Conservation (phyloP, 2,113 vertebrate species). For the Helogale parvula region DNA sequence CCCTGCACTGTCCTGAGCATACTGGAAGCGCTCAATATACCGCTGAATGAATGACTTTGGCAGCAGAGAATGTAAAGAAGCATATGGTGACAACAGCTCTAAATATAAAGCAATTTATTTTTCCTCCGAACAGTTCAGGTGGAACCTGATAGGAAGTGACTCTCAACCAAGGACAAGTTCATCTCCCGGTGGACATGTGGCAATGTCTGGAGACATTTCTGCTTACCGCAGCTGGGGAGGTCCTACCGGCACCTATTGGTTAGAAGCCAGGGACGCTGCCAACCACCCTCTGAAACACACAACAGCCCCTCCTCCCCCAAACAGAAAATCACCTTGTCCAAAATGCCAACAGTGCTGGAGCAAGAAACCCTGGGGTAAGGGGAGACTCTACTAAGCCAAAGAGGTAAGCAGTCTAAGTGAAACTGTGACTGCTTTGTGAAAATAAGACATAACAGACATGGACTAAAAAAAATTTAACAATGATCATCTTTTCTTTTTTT, state of each 20-base stretch:
- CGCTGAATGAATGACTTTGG: background rate
- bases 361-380: background rate
- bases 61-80: background rate
- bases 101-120: background rate
- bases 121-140: background rate
- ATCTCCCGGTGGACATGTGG: background rate
- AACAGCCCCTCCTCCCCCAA: too few species aligned
- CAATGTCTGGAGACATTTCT: background rate
- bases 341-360: background rate
- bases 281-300: background rate
- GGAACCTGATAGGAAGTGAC: background rate
- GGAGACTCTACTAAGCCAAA: background rate
- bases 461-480: background rate
- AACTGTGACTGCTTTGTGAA: background rate
- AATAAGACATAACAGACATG: background rate
- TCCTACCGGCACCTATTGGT: background rate
- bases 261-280: background rate
- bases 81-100: background rate
- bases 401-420: background rate
- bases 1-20: rapidly evolving
- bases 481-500: background rate
- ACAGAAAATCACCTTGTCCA: background rate
- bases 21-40: rapidly evolving
- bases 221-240: background rate
- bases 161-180: background rate